Evolutionary conservation across 2,888 invertebrate species (phyloP).

Genomic region (Meghimatium bilineatum): DNA sequence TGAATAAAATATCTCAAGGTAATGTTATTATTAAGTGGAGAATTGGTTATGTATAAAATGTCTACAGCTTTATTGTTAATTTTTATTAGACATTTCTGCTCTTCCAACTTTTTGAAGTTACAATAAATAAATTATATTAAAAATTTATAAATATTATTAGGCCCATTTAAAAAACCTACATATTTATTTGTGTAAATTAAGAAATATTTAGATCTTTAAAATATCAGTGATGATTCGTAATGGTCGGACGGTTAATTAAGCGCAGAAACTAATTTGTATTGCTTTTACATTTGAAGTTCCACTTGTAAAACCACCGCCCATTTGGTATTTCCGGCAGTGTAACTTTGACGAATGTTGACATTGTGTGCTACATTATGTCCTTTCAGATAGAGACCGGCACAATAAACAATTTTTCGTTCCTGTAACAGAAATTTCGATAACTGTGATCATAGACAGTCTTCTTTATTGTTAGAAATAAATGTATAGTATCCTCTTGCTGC

Average conservation of each 20-base stretch:
- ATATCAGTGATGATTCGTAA: background rate
- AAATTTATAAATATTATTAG: background rate
- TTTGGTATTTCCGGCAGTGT: background rate
- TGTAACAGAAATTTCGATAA: background rate
- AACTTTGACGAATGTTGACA: slow-evolving; percentile 16
- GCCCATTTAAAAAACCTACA: background rate
- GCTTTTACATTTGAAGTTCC: background rate
- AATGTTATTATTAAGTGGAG: no score
- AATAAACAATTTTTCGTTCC: background rate
- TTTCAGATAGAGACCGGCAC: background rate
- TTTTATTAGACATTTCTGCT: no score
- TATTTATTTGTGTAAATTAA: background rate
- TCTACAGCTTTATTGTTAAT: no score
- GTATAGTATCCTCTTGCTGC: slow-evolving; percentile 21
- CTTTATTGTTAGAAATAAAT: background rate
- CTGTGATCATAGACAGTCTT: background rate
- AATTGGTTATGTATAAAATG: no score
- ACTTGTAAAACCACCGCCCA: slow-evolving; percentile 16
- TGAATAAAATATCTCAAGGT: no score
- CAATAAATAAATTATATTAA: background rate
- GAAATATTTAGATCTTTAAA: background rate
- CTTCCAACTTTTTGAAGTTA: background rate
- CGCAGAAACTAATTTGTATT: background rate
- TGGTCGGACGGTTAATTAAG: background rate
- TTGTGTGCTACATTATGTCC: background rate